These are phyloP conservation scores for Tichodroma muraria DNA, from an alignment of 2,113 vertebrate genomes.

Conservation along the genomic window DNA sequence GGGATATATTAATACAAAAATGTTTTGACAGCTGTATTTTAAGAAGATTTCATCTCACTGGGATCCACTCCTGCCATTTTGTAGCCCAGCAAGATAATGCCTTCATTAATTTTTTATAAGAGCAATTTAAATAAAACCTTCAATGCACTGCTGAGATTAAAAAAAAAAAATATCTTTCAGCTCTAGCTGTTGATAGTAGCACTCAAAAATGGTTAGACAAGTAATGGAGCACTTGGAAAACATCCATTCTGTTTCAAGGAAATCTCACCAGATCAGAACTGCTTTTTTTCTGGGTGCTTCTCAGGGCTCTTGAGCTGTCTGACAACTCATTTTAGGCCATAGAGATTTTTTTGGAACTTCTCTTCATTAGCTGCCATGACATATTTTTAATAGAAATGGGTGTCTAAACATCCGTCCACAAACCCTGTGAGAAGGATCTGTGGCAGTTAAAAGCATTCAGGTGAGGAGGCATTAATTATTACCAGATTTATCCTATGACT, in stretches of 20 bases:
- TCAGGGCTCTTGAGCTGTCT: not conserved
- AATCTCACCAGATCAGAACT: not conserved
- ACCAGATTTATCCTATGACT: not conserved
- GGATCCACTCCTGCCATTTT: slow-evolving; percentile 53
- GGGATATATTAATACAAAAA: slow-evolving; percentile 27
- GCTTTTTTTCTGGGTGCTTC: not conserved
- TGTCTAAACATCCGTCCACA: not conserved
- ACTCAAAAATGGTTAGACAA: slow-evolving; percentile 18
- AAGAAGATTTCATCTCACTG: slow-evolving; percentile 59
- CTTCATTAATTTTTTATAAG: slow-evolving; percentile 68
- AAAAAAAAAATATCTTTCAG: not conserved
- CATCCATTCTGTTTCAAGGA: slow-evolving; percentile 4
- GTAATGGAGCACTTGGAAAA: slow-evolving; percentile 38
- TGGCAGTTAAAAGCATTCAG: not conserved
- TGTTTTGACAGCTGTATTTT: slow-evolving; percentile 63
- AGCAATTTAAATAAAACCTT: slow-evolving; percentile 61
- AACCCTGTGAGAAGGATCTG: not conserved
- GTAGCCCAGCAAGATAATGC: slow-evolving; percentile 62
- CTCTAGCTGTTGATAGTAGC: slow-evolving; percentile 35
- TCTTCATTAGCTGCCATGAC: not conserved
- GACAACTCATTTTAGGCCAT: not conserved
- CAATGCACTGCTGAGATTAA: slow-evolving; percentile 38
- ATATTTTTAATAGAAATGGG: not conserved
- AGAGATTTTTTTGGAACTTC: not conserved
- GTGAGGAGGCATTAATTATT: not conserved